Evolutionary conservation across 2,797 vertebrate species (phyloP).

Genomic region (Cephalopachus bancanus): DNA sequence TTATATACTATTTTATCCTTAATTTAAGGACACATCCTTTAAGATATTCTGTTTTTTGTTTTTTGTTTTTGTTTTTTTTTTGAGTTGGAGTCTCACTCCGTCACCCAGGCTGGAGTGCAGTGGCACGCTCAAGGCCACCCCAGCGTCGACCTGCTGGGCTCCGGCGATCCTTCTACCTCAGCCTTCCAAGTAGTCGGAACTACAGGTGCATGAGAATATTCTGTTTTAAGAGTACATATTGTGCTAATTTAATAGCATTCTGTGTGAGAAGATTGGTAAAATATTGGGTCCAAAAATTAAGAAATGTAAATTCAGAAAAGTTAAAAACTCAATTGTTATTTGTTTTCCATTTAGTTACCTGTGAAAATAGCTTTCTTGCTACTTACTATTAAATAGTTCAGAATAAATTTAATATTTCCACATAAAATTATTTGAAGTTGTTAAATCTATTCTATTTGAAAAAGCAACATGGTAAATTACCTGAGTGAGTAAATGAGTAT

Average conservation of each 20-base stretch:
- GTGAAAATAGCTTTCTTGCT: slow-evolving; percentile 24
- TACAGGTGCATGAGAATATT: not conserved
- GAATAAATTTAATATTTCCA: slow-evolving; percentile 6
- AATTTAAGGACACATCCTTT: not conserved
- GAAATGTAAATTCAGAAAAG: not conserved
- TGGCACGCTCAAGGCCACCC: too few species aligned
- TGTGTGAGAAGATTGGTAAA: not conserved
- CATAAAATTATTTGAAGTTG: not conserved
- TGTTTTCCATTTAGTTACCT: not conserved
- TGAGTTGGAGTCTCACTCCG: too few species aligned
- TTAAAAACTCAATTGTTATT: slow-evolving; percentile 39
- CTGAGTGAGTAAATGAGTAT: not conserved
- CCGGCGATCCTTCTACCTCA: too few species aligned
- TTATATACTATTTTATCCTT: not conserved
- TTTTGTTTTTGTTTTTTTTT: not conserved
- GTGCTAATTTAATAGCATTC: not conserved
- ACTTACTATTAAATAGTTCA: not conserved
- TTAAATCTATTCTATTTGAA: not conserved
- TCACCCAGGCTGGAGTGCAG: too few species aligned
- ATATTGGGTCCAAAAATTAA: not conserved
- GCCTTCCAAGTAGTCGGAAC: too few species aligned
- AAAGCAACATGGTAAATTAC: not conserved
- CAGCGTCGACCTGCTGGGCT: too few species aligned
- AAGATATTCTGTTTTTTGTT: not conserved
- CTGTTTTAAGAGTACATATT: not conserved